phyloP scores from a whole-genome alignment of 2,888 invertebrate species.

The Quadroppia sp. region DNA sequence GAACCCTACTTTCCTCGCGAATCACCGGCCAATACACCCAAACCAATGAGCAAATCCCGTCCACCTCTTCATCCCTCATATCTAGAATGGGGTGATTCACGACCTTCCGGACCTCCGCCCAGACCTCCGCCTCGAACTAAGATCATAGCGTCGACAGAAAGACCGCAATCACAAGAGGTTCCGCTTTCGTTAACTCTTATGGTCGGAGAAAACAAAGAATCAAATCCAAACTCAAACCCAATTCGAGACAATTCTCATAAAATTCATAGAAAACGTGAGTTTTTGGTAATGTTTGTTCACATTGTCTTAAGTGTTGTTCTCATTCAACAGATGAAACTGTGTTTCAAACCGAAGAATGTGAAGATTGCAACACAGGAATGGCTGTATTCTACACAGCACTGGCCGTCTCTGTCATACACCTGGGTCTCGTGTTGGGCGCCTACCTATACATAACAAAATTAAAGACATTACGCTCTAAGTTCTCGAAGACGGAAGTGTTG shows the following conservation, averaged over 20 bases:
- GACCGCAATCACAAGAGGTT: slow-evolving; percentile 47
- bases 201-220: slow-evolving; percentile 44
- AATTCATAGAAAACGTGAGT: slow-evolving; percentile 9
- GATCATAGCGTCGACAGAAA: slow-evolving; percentile 42
- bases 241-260: too few species aligned
- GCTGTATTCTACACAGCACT: slow-evolving; percentile 48
- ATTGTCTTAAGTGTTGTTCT: too few species aligned
- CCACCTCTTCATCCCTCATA: slow-evolving; percentile 25
- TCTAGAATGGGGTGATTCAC: slow-evolving; percentile 22
- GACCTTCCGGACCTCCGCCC: slow-evolving; percentile 18
- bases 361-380: slow-evolving; percentile 46
- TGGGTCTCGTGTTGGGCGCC: slow-evolving; percentile 44
- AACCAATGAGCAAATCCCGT: neutral
- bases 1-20: slow-evolving; percentile 13
- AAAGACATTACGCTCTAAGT: slow-evolving; percentile 13
- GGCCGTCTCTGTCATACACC: slow-evolving; percentile 47
- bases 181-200: slow-evolving; percentile 49
- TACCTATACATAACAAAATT: slow-evolving; percentile 44
- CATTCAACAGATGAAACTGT: neutral
- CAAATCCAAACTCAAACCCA: neutral
- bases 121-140: slow-evolving; percentile 38
- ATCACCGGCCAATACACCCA: slow-evolving; percentile 10
- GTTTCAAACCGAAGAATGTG: slow-evolving; percentile 40
- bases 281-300: too few species aligned
- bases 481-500: neutral